These are phyloP conservation scores for Plotosus lineatus DNA, from an alignment of 2,113 vertebrate genomes.

Conservation along the genomic window DNA sequence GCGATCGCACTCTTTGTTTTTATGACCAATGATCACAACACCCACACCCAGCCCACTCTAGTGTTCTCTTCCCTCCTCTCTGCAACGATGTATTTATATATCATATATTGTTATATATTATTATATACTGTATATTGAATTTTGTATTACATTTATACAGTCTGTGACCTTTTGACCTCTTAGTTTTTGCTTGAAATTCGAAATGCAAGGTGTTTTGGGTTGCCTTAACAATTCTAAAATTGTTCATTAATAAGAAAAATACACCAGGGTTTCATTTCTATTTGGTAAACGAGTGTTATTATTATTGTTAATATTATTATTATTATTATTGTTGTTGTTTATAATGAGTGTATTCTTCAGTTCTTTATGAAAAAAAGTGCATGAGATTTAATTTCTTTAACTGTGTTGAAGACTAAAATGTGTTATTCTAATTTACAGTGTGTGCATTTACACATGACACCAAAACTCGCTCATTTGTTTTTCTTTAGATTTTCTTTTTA, in stretches of 20 bases:
- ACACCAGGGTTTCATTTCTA: background rate
- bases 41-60: background rate
- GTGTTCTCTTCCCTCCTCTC: background rate
- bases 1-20: background rate
- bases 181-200: background rate
- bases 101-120: too few relatives aligned
- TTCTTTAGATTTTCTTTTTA: background rate
- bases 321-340: background rate
- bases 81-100: background rate
- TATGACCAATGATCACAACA: background rate
- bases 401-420: background rate
- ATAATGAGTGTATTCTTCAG: background rate
- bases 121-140: background rate
- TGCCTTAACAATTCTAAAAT: too few relatives aligned
- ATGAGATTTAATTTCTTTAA: background rate
- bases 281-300: background rate
- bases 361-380: background rate
- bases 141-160: background rate
- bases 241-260: background rate
- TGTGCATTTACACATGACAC: constrained; percentile 7
- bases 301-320: background rate
- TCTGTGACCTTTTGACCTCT: background rate
- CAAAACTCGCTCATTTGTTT: background rate
- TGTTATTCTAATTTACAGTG: background rate
- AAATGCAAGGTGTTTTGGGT: background rate